These are phyloP conservation scores for Trissonchulus latispiculum DNA, from an alignment of 2,888 invertebrate species.

Conservation along the genomic window DNA sequence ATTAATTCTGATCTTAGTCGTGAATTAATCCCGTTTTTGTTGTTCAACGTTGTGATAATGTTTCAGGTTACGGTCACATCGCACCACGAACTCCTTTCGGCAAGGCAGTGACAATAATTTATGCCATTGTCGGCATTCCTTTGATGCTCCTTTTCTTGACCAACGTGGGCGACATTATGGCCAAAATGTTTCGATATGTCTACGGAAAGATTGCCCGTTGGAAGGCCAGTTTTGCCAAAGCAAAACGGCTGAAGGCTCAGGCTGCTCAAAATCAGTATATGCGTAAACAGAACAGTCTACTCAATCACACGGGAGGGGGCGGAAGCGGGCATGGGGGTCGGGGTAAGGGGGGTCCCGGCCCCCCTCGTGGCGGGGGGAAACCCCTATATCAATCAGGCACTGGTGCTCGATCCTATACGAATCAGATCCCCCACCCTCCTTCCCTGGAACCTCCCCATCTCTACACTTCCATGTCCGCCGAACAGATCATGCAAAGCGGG, in stretches of 20 bases:
- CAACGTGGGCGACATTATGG: conserved; percentile 68
- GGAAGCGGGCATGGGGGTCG: not conserved
- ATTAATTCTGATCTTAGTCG: no score
- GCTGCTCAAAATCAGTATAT: not conserved
- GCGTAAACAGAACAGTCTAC: not conserved
- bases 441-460: not conserved
- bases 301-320: not conserved
- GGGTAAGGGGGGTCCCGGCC: not conserved
- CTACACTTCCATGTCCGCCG: not conserved
- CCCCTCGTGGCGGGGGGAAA: not conserved
- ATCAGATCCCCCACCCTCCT: not conserved
- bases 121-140: conserved; percentile 20
- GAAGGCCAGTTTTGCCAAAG: not conserved
- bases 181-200: conserved; percentile 54
- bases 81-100: conserved; percentile 15
- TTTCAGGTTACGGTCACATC: conserved; percentile 21
- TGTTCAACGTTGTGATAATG: conserved; percentile 1
- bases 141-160: conserved; percentile 75
- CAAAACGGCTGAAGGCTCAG: not conserved
- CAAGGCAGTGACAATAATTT: conserved; percentile 19
- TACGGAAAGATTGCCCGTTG: conserved; percentile 44
- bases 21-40: no score
- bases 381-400: not conserved
- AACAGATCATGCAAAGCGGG: not conserved
- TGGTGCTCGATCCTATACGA: not conserved